Percentiles rank a stretch among this genome's conserved stretches.
Evolutionary conservation across 2,888 invertebrate species (phyloP).

Genomic region (Sesamia inferens): DNA sequence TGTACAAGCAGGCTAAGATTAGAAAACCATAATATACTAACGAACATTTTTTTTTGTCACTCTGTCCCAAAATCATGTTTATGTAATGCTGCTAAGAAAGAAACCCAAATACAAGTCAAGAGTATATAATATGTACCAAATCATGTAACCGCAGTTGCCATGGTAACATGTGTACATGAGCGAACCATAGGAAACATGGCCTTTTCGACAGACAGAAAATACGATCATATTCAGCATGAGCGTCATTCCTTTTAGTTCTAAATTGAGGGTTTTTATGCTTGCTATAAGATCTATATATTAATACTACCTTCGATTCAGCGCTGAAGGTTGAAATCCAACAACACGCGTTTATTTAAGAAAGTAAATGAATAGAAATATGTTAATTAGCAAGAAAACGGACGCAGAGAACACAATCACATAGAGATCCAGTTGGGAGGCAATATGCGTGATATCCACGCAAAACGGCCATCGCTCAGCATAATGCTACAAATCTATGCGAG

Average conservation of each 20-base stretch:
- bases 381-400: neutral
- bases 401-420: neutral
- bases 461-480: no score
- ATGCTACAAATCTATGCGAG: no score
- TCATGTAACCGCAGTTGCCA: conserved; percentile 14
- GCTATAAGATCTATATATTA: neutral
- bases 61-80: neutral
- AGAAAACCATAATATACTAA: neutral
- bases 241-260: neutral
- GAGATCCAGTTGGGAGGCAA: neutral
- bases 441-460: neutral
- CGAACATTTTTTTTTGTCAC: neutral
- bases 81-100: neutral
- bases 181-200: neutral
- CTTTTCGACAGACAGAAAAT: neutral
- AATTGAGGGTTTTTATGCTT: neutral
- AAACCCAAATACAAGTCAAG: conserved; percentile 4
- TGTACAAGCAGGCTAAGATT: neutral
- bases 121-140: neutral
- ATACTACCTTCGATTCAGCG: neutral
- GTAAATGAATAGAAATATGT: neutral
- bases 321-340: neutral
- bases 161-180: conserved; percentile 5
- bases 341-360: neutral
- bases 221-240: conserved; percentile 8